Percentiles rank a stretch among this genome's conserved stretches.
These are phyloP conservation scores for Philereme transversata DNA, from an alignment of 2,888 invertebrate species.

Conservation along the genomic window DNA sequence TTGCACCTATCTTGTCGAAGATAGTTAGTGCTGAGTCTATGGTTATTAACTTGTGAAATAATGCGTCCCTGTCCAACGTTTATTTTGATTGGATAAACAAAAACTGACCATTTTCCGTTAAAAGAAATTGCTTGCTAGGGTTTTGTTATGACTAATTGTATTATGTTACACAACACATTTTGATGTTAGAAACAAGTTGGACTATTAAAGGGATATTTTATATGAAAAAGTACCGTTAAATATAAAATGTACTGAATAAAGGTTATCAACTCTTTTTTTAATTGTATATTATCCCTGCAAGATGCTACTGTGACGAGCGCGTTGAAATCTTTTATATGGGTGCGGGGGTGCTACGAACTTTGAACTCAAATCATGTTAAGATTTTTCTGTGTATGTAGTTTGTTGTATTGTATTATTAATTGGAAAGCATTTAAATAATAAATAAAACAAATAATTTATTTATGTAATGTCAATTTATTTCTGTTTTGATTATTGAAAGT, in stretches of 20 bases:
- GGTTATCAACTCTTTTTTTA: too few species aligned
- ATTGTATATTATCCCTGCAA: too few species aligned
- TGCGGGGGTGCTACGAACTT: neutral
- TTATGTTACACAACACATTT: neutral
- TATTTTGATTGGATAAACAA: conserved; percentile 27
- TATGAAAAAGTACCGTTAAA: too few species aligned
- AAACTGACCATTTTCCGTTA: conserved; percentile 4
- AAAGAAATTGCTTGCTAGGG: neutral
- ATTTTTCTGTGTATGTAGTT: too few species aligned
- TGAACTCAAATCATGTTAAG: neutral
- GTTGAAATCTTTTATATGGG: conserved; percentile 36
- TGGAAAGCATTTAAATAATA: too few species aligned
- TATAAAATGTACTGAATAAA: too few species aligned
- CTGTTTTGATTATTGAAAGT: too few species aligned
- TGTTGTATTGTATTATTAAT: too few species aligned
- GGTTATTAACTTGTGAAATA: conserved; percentile 39
- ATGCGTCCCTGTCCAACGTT: conserved; percentile 30
- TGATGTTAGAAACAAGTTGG: neutral
- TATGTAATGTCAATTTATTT: too few species aligned
- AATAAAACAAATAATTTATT: too few species aligned
- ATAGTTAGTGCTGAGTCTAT: conserved; percentile 32
- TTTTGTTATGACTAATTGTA: neutral
- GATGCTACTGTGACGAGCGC: conserved; percentile 30
- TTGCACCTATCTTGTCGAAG: conserved; percentile 40
- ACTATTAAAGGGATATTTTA: too few species aligned